Evolutionary conservation across 2,113 vertebrate species (phyloP).

Genomic region (Camelus bactrianus): DNA sequence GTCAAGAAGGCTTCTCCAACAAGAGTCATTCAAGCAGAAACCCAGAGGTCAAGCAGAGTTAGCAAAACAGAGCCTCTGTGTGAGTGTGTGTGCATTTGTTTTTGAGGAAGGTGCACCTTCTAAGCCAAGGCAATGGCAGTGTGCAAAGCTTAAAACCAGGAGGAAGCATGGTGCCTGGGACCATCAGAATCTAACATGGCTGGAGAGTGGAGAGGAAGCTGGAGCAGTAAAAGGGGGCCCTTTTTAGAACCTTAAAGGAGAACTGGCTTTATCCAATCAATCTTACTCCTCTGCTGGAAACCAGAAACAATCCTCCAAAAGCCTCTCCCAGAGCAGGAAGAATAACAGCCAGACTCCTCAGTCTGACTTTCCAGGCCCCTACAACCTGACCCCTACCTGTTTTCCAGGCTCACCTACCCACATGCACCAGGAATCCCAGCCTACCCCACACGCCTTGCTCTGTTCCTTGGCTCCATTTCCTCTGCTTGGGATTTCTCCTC

Average conservation of each 20-base stretch:
- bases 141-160: background rate
- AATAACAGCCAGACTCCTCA: background rate
- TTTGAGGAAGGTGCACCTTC: background rate
- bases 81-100: rapidly evolving
- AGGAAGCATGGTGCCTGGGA: background rate
- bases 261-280: background rate
- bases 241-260: background rate
- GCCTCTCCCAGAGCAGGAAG: background rate
- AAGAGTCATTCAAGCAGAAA: background rate
- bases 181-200: background rate
- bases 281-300: background rate
- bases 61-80: background rate
- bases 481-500: background rate
- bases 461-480: background rate
- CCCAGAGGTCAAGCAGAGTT: background rate
- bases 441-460: background rate
- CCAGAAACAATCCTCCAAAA: background rate
- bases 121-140: background rate
- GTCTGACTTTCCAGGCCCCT: background rate
- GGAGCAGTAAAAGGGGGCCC: background rate
- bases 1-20: background rate
- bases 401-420: background rate
- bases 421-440: background rate
- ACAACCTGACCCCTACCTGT: background rate
- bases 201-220: too few species aligned